These are phyloP conservation scores for Pheucticus melanocephalus DNA, from an alignment of 2,113 vertebrate species.

Conservation along the genomic window DNA sequence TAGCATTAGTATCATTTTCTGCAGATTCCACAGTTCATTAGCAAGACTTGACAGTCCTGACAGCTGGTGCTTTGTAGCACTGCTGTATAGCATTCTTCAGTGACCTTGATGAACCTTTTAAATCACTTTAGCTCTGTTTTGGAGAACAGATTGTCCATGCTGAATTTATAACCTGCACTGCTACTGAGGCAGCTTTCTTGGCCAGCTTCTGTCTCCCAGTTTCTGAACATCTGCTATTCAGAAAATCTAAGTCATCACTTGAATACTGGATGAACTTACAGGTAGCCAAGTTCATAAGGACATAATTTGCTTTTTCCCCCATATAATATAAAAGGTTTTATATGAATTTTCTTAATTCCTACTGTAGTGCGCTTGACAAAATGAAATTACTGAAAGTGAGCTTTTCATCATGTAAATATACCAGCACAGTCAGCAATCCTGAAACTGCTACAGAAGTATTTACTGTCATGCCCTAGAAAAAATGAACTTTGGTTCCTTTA, in stretches of 20 bases:
- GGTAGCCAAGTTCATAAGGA: not conserved
- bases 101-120: slow-evolving; percentile 53
- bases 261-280: not conserved
- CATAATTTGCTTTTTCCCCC: not conserved
- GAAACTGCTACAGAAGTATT: not conserved
- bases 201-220: not conserved
- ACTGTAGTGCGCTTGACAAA: not conserved
- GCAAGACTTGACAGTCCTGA: slow-evolving; percentile 23
- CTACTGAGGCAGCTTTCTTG: slow-evolving; percentile 27
- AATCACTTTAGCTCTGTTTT: slow-evolving; percentile 51
- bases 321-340: not conserved
- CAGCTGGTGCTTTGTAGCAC: slow-evolving; percentile 41
- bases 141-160: slow-evolving; percentile 45
- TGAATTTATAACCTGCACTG: slow-evolving; percentile 45
- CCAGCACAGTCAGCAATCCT: not conserved
- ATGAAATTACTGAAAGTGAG: not conserved
- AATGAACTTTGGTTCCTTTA: not conserved
- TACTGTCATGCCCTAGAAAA: not conserved
- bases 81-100: slow-evolving; percentile 4
- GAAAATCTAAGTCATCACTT: slow-evolving; percentile 19
- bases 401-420: not conserved
- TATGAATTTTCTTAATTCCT: not conserved
- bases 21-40: slow-evolving; percentile 20
- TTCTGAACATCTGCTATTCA: slow-evolving; percentile 39
- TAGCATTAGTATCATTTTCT: slow-evolving; percentile 29